A percentile compares a stretch with the other conserved stretches of the same genome.
phyloP scores from a whole-genome alignment of 2,888 invertebrate genomes.

The Steromphala cineraria region DNA sequence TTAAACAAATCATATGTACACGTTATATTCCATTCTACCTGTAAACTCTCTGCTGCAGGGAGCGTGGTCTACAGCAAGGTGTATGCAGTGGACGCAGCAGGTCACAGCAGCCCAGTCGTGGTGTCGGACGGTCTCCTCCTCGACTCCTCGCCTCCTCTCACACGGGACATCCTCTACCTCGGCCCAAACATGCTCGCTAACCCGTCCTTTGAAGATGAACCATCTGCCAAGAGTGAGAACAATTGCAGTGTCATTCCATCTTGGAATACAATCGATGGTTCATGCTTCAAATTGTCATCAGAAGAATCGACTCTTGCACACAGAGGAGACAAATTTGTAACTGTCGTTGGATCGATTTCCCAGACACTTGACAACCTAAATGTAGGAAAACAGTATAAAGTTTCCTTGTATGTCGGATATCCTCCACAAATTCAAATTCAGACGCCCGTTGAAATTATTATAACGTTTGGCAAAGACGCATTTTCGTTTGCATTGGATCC shows the following conservation, averaged over 20 bases:
- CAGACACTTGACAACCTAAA: not conserved
- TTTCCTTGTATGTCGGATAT: constrained; percentile 22
- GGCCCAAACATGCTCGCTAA: constrained; percentile 35
- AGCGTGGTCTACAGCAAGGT: constrained; percentile 41
- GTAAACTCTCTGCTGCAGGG: constrained; percentile 26
- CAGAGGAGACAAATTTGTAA: not conserved
- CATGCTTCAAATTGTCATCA: not conserved
- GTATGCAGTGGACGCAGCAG: constrained; percentile 44
- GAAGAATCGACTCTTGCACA: not conserved
- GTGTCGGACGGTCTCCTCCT: constrained; percentile 50
- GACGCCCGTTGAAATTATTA: constrained; percentile 26
- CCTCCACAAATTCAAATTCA: constrained; percentile 23
- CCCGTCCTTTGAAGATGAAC: constrained; percentile 40
- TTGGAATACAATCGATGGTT: constrained; percentile 6
- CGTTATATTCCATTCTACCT: not conserved
- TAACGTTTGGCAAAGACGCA: constrained; percentile 28
- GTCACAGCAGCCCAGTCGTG: constrained; percentile 37
- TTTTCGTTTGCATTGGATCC: constrained; percentile 33
- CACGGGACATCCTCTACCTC: constrained; percentile 29
- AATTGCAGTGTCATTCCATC: not conserved
- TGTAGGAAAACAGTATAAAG: constrained; percentile 5
- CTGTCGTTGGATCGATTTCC: not conserved
- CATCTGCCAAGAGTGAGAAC: too few species aligned
- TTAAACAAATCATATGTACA: too few species aligned
- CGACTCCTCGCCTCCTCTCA: constrained; percentile 45